Evolutionary conservation across 2,797 vertebrate genomes (phyloP).

Genomic region (Tympanoctomys barrerae): DNA sequence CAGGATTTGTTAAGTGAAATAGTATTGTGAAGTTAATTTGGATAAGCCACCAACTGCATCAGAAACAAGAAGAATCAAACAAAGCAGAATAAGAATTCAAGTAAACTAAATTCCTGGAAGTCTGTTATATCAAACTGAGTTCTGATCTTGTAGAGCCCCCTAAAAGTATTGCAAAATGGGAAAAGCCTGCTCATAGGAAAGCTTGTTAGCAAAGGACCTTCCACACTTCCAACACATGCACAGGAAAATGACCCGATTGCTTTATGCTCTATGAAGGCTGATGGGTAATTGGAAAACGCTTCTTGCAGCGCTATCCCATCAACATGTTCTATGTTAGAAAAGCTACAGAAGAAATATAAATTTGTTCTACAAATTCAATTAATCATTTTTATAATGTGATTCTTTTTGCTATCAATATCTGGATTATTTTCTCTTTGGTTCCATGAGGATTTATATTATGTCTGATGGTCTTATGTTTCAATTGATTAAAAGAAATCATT

Average conservation of each 20-base stretch:
- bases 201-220: neutral
- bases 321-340: neutral
- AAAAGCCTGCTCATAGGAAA: neutral
- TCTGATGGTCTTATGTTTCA: constrained; percentile 29
- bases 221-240: neutral
- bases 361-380: constrained; percentile 59
- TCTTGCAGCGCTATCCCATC: neutral
- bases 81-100: constrained; percentile 55
- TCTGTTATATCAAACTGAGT: neutral
- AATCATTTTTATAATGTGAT: constrained; percentile 20
- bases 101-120: constrained; percentile 7
- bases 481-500: constrained; percentile 59
- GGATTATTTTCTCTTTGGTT: constrained; percentile 29
- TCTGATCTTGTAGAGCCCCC: neutral
- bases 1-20: constrained; percentile 34
- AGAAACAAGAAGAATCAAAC: constrained; percentile 26
- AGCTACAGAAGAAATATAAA: constrained; percentile 20
- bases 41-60: constrained; percentile 42
- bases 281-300: neutral
- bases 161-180: neutral
- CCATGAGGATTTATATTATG: constrained; percentile 42
- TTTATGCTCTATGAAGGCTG: neutral
- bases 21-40: constrained; percentile 62
- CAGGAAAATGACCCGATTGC: neutral
- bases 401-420: constrained; percentile 1